These are phyloP conservation scores for Acanthurus leucopareius DNA, from an alignment of 2,797 vertebrate species.

Conservation along the genomic window DNA sequence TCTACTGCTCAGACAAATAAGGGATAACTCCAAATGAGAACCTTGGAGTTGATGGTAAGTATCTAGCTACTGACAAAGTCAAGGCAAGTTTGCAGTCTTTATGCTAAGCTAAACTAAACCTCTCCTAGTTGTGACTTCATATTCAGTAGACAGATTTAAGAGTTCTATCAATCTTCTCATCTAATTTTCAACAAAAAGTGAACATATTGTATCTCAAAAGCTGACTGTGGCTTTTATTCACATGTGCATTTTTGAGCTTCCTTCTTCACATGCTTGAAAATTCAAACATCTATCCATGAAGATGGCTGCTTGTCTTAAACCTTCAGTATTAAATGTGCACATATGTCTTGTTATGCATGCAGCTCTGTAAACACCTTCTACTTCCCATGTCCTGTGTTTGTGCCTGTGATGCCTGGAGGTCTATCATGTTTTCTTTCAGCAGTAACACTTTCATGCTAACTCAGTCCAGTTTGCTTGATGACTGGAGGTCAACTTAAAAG, in stretches of 20 bases:
- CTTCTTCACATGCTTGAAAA: not conserved
- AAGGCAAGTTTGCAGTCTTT: not conserved
- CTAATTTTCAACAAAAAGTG: fast-evolving
- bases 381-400: constrained; percentile 43
- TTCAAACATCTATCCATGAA: constrained; percentile 88
- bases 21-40: no score
- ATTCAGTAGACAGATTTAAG: not conserved
- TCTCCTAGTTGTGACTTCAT: not conserved
- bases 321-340: constrained; percentile 64
- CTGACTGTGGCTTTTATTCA: not conserved
- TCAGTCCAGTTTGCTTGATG: constrained; percentile 43
- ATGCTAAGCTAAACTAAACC: not conserved
- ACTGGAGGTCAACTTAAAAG: constrained; percentile 42
- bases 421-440: constrained; percentile 37
- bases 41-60: no score
- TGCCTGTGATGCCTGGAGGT: constrained; percentile 42
- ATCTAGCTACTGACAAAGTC: not conserved
- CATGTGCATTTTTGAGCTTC: not conserved
- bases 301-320: constrained; percentile 78
- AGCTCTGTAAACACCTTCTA: constrained; percentile 69
- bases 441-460: constrained; percentile 47
- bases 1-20: no score
- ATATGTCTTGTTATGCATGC: constrained; percentile 64
- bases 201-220: not conserved
- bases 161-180: not conserved